Evolutionary conservation across 2,113 vertebrate species (phyloP).

Genomic region (Myiozetetes cayanensis): DNA sequence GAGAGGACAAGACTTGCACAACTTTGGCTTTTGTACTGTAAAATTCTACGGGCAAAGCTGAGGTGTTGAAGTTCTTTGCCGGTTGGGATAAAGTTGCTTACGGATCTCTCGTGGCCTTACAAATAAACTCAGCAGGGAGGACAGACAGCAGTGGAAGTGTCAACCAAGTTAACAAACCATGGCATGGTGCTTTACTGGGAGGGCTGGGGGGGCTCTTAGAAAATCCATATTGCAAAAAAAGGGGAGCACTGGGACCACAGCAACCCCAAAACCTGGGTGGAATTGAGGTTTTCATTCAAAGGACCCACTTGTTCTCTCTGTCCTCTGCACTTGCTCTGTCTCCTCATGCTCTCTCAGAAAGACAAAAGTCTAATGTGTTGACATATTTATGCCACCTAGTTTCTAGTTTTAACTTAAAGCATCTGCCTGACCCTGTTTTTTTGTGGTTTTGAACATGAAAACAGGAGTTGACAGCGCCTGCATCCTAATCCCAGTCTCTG

Average conservation of each 20-base stretch:
- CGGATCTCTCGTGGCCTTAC: not conserved
- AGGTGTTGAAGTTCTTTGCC: not conserved
- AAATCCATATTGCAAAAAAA: not conserved
- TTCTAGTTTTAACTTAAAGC: not conserved
- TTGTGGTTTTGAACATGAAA: not conserved
- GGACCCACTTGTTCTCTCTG: not conserved
- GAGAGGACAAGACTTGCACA: not conserved
- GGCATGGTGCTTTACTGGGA: not conserved
- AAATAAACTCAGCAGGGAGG: not conserved
- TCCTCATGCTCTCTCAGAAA: not conserved
- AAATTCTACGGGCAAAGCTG: not conserved
- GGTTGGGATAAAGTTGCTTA: not conserved
- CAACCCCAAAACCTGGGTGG: fast-evolving
- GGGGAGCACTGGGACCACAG: not conserved
- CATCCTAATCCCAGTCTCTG: not conserved
- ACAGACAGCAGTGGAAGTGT: not conserved
- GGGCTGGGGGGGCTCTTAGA: not conserved
- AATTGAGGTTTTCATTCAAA: not conserved
- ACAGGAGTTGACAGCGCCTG: not conserved
- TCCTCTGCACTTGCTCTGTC: not conserved
- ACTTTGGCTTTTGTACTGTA: not conserved
- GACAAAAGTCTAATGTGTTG: not conserved
- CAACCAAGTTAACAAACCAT: not conserved
- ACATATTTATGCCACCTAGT: not conserved
- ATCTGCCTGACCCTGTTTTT: not conserved